Conservation (phyloP, 2,888 invertebrate species). For the Brachyopa scutellaris region DNA sequence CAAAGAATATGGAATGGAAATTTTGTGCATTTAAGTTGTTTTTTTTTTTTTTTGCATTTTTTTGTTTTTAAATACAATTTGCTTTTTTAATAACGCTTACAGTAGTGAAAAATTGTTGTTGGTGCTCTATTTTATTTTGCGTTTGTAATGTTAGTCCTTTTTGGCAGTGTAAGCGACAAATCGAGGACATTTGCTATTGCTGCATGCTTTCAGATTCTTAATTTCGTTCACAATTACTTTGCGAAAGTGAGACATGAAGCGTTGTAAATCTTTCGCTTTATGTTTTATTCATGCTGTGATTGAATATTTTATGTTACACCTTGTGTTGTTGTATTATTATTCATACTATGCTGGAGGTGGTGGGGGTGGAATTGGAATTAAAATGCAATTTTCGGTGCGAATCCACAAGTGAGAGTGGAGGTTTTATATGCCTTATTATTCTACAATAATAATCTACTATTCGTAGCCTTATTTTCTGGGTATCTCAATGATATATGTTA, state of each 20-base stretch:
- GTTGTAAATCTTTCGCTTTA: conserved; percentile 59
- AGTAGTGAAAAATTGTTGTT: conserved; percentile 24
- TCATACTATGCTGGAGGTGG: neutral
- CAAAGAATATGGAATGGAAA: neutral
- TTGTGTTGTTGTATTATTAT: conserved; percentile 25
- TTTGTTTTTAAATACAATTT: conserved; percentile 8
- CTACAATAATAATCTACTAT: no score
- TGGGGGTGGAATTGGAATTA: conserved; percentile 15
- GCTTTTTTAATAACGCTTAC: conserved; percentile 35
- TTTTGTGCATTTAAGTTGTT: conserved; percentile 22
- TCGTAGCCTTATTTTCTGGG: no score
- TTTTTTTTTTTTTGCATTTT: neutral
- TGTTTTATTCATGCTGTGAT: conserved; percentile 67
- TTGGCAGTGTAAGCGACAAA: neutral
- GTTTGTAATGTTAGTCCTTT: conserved; percentile 27
- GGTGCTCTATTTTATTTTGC: neutral
- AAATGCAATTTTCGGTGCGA: conserved; percentile 49
- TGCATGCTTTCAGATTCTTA: conserved; percentile 35
- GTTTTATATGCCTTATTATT: no score
- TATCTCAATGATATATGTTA: conserved; percentile 17
- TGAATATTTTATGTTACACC: conserved; percentile 64
- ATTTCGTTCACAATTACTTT: conserved; percentile 59
- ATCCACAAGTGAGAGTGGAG: no score
- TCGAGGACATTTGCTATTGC: conserved; percentile 13
- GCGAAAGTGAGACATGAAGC: conserved; percentile 24